These are phyloP conservation scores for Phymastichus coffea DNA, from an alignment of 1,140 invertebrate species.

Conservation along the genomic window DNA sequence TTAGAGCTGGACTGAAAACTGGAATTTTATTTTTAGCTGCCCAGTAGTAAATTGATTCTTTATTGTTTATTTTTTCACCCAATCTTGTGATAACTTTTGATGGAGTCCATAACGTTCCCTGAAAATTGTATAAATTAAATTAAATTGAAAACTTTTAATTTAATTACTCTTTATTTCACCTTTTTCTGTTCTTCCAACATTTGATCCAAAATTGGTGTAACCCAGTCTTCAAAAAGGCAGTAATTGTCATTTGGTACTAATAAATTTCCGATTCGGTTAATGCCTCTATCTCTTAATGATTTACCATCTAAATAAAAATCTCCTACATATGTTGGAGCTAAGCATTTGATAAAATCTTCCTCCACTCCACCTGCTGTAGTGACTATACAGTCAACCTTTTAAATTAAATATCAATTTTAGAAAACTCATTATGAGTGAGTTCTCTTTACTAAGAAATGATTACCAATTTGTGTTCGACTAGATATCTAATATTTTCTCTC, in stretches of 20 bases:
- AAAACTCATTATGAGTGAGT: too few relatives aligned
- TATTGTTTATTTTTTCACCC: slow-evolving; percentile 89
- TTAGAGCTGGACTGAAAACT: slow-evolving; percentile 96
- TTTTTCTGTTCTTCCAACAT: slow-evolving; percentile 89
- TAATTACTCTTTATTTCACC: slow-evolving; percentile 45
- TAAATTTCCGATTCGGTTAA: slow-evolving; percentile 97
- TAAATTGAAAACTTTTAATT: slow-evolving; percentile 20
- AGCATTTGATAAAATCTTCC: slow-evolving; percentile 98
- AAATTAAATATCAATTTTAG: not conserved
- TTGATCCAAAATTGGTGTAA: slow-evolving; percentile 90
- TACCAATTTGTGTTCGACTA: slow-evolving; percentile 86
- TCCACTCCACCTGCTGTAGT: slow-evolving; percentile 98
- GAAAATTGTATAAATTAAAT: slow-evolving; percentile 13
- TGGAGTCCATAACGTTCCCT: slow-evolving; percentile 86
- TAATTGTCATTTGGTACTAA: slow-evolving; percentile 99
- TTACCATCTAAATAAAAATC: slow-evolving; percentile 84
- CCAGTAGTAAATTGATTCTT: slow-evolving; percentile 97
- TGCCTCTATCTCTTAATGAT: slow-evolving; percentile 78
- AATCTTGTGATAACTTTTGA: slow-evolving; percentile 82
- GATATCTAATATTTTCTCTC: slow-evolving; percentile 85
- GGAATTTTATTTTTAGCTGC: slow-evolving; percentile 97
- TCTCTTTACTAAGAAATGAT: too few relatives aligned
- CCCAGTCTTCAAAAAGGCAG: slow-evolving; percentile 97
- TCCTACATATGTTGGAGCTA: slow-evolving; percentile 91
- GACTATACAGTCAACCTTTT: slow-evolving; percentile 90